Conservation (phyloP, 2,888 invertebrate species). For the Apodemia mormo region DNA sequence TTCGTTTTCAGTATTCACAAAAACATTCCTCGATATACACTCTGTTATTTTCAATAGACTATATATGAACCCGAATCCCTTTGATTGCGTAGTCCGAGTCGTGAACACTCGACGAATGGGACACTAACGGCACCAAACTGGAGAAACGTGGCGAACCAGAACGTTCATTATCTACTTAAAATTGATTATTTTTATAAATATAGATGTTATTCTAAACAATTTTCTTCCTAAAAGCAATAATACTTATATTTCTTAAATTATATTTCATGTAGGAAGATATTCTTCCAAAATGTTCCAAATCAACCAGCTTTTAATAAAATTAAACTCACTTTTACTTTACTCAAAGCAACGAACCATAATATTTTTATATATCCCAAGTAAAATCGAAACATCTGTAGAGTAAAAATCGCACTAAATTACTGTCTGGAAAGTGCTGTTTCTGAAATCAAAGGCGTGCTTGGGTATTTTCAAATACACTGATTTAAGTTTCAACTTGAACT, state of each 20-base stretch:
- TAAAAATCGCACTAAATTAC: neutral
- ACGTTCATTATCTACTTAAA: too few species aligned
- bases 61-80: too few species aligned
- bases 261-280: neutral
- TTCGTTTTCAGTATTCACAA: too few species aligned
- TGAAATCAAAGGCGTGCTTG: constrained; percentile 1
- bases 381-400: neutral
- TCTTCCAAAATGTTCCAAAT: neutral
- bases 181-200: too few species aligned
- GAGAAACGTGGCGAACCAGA: too few species aligned
- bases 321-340: neutral
- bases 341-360: neutral
- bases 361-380: neutral
- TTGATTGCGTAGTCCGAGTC: too few species aligned
- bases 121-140: too few species aligned
- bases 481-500: constrained; percentile 17
- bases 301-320: neutral
- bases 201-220: too few species aligned
- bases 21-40: too few species aligned
- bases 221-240: too few species aligned
- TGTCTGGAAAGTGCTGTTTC: neutral
- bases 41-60: too few species aligned
- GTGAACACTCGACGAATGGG: too few species aligned
- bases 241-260: neutral
- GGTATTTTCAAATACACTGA: constrained; percentile 12